Base-by-base conservation (phyloP, 2,888 invertebrate species). In the Sminthurinus aureus region DNA sequence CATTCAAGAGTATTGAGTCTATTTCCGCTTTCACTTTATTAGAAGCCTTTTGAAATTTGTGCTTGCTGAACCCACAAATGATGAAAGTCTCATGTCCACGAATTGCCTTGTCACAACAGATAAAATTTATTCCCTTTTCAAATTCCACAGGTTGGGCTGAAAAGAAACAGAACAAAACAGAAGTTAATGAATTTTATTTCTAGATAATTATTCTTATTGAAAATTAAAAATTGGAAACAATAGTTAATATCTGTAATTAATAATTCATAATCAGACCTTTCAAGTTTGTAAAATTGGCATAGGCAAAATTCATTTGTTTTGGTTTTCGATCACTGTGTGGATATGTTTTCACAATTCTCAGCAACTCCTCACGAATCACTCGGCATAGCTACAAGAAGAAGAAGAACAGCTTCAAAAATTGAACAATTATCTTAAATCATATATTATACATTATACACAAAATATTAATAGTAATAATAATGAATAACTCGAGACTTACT, bases 71-170 rank as follows among this genome's bases (percentile, higher is more conserved):
- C 9, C 71, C 71, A 71, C 71, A 71, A 71, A 71, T 71, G 24
- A 71, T 15, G 24, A 71, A 71, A 13, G 71, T 26, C 12, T 71
- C 71, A 4, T 26, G 9, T 11, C n/a, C 71, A 26, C 71, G 71
- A 24, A 71, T 24, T 9, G 71, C 71, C 11, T 71, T 71, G 71
- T 71, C 71, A 71, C 71, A 71, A 71, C 71, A 71, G 24, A 71
- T 71, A 26, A 13, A 71, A 71, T 71, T 71, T 11, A 15, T 71
- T 15, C 71, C 71, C 71, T 71, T 71, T 71, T 71, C 71, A 24
- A 71, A 71, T 71, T 71, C 13, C 8, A 71, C 71, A 9, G 71
- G 71, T 71, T 15, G 24, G 2, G 71, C 71, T 71, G 71, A 20
- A 69, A 38, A 9, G 38, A 38, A 38, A 38, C 1, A 38, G 1